Evolutionary conservation across 2,888 invertebrate species (phyloP), one percentile per base, ranked within the genome.

Genomic region (Eurytoma adleriae): DNA sequence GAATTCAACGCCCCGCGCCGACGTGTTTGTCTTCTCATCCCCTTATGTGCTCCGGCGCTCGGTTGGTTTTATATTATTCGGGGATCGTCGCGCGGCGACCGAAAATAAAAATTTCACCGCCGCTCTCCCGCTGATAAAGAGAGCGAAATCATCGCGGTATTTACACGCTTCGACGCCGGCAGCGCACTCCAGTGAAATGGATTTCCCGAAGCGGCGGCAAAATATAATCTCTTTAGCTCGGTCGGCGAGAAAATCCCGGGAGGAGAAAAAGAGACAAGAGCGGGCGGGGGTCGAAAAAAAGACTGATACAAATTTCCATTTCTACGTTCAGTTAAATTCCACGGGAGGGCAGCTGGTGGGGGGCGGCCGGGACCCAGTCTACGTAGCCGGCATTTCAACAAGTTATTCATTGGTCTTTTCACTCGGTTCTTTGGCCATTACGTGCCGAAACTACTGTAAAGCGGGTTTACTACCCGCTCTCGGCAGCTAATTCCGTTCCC

Each of bases 371-470:
- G 56, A 79, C 30, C 57, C 52, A 50, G 13, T 52, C 27, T 62
- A 77, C 77, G 77, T 73, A 77, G 68, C 57, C 50, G 48, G 77
- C 73, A 80, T 80, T 57, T 59, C 77, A 73, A 80, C 40, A 75
- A 81, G 71, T 81, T 81, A 81, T 78, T 78, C 81, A 78, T 78
- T 72, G 81, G 81, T 79, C 79, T 75, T 81, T 75, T 81, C 75
- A 79, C 81, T 81, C 78, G 64, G 61, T 78, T 79, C 75, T 71
- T 81, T 57, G 64, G 62, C 69, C 59, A 78, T 81, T 81, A 81
- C 81, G 81, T 79, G 81, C 81, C 64, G 79, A 79, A 81, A 81
- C 75, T 81, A 72, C 81, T 69, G 75, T 61, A 68, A 64, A 77
- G 70, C 70, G 50, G 64, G 77, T 80, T 80, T 73, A 78, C 78